phyloP scores from a whole-genome alignment of 2,113 vertebrate species.

The Tachysurus fulvidraco region DNA sequence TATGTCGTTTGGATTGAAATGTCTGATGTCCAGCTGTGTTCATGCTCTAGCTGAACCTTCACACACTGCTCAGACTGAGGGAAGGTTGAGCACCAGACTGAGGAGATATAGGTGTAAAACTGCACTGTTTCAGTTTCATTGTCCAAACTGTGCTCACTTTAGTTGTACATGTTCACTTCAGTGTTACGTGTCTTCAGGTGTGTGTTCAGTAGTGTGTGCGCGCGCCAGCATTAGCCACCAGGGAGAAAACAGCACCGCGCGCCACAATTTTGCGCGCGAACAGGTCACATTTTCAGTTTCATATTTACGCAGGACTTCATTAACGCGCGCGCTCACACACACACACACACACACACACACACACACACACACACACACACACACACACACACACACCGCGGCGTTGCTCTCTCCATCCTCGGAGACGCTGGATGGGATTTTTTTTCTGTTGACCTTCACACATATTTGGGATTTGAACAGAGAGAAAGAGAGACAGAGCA shows the following conservation, averaged over 20 bases:
- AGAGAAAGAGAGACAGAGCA: neutral
- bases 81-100: too few relatives aligned
- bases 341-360: neutral
- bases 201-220: neutral
- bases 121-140: too few relatives aligned
- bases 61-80: too few relatives aligned
- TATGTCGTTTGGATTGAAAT: too few relatives aligned
- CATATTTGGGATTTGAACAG: neutral
- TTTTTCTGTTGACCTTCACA: constrained; percentile 23
- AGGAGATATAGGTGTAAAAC: too few relatives aligned
- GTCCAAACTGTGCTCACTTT: too few relatives aligned
- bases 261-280: constrained; percentile 23
- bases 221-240: neutral
- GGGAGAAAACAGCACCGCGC: neutral
- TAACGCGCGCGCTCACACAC: neutral
- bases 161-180: too few relatives aligned
- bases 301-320: constrained; percentile 1
- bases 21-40: too few relatives aligned
- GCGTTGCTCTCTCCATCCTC: neutral
- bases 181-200: neutral
- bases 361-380: neutral
- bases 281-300: constrained; percentile 15
- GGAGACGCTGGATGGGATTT: neutral
- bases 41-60: too few relatives aligned
- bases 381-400: constrained; percentile 7